Base-by-base conservation (phyloP, 2,113 vertebrate species). In the Gasterosteus nipponicus region DNA sequence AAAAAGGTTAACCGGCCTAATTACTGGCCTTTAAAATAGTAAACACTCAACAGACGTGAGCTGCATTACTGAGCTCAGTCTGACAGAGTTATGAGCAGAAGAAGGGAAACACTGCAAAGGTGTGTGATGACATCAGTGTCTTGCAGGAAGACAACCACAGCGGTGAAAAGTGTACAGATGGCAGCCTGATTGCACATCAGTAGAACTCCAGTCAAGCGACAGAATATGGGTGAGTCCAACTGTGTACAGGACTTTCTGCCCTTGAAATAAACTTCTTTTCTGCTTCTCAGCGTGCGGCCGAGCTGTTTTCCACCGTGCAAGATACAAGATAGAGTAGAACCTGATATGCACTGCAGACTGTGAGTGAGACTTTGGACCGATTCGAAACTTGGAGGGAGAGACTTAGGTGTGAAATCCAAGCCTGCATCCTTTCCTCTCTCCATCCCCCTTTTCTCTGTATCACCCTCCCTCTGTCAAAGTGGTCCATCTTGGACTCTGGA, bases 401-500 rank as follows among this genome's bases (percentile, higher is more conserved):
- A 78, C 68, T 72, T 35, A 64, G 70, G 67, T 81, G 68, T 84
- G 89, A 84, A 88, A 89, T 74, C 73, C 71, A 69, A 91, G 47
- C 78, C 61, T 26, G 7, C 63, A 51, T 67, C 75, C 67, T 76
- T 56, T 75, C 47, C 65, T 77, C 70, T 77, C 73, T 69, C 42
- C 14, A 26, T 69, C 69, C 68, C 54, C 75, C 66, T 77, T 65
- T 33, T 57, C 14, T 81, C 68, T 64, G 10, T 81, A 70, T 73
- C 56, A 4, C 83, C 72, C 85, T 88, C 75, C 77, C 81, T 88
- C 80, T 61, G 80, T 82, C 78, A 69, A 74, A 77, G 77, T 2
- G 59, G 73, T 92, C 87, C 88, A 76, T 90, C 85, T 89, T 82
- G 73, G 85, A 93, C 87, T 89, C 80, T 22, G 44, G 83, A 80